Conservation (phyloP, 2,888 invertebrate genomes). For the Drosophila hawaiiensis region DNA sequence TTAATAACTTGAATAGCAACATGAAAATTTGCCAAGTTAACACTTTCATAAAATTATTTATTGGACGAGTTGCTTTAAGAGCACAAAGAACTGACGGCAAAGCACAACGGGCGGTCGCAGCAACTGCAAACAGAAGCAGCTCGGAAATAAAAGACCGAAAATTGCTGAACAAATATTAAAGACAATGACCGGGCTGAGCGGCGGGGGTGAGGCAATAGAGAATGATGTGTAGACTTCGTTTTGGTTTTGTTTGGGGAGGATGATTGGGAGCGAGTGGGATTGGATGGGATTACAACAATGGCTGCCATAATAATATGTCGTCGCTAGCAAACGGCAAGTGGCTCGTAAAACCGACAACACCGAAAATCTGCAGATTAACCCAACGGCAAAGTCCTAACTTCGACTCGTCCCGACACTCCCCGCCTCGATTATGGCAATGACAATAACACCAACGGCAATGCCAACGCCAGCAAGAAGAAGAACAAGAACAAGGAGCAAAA, state of each 20-base stretch:
- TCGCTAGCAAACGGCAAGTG: conserved; percentile 72
- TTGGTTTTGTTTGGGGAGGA: conserved; percentile 2
- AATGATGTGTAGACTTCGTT: conserved; percentile 24
- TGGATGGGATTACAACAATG: conserved; percentile 70
- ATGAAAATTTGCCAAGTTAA: conserved; percentile 70
- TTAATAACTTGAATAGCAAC: conserved; percentile 51
- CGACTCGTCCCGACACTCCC: background rate
- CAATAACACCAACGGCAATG: conserved; percentile 68
- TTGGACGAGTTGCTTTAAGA: conserved; percentile 59
- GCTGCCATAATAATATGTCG: conserved; percentile 72
- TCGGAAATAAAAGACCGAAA: conserved; percentile 65
- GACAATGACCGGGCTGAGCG: conserved; percentile 50
- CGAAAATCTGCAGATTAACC: conserved; percentile 79
- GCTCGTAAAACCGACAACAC: conserved; percentile 79
- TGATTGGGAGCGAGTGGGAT: conserved; percentile 5
- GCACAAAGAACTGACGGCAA: conserved; percentile 34
- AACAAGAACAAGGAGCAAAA: conserved; percentile 17
- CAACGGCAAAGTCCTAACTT: conserved; percentile 45
- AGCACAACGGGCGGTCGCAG: conserved; percentile 31
- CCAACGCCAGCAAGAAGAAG: conserved; percentile 43
- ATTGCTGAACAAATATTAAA: conserved; percentile 73
- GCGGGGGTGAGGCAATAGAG: conserved; percentile 1
- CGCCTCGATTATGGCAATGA: conserved; percentile 71
- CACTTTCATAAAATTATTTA: conserved; percentile 79
- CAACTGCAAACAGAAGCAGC: conserved; percentile 21